Evolutionary conservation across 2,797 vertebrate genomes (phyloP), one percentile per base, ranked within the genome.

Genomic region (Phrynocephalus guinanensis): DNA sequence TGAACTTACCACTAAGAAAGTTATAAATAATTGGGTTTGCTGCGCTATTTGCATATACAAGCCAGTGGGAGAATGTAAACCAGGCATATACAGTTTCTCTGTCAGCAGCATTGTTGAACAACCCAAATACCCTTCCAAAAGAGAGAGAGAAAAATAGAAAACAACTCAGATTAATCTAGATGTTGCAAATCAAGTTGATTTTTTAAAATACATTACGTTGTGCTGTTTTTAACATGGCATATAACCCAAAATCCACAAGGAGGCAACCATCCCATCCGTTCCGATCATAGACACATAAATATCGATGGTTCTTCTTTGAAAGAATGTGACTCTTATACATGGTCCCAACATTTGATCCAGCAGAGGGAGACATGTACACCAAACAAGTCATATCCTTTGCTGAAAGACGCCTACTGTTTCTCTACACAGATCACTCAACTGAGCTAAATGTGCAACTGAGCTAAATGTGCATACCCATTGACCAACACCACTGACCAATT

Each of bases 21-120:
- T 99, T 99, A 95, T 99, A 99, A 97, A 99, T 99, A 91, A 99
- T 99, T 77, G 99, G 98, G 95, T 99, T 99, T 82, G 98, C 98
- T 83, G 99, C 99, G 92, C 99, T 99, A 93, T 99, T 99, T 92
- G 98, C 98, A 48, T 99, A 99, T 24, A 99, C 98, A 85, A 99
- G 97, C 99, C 98, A 99, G 84, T 99, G 98, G 87, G 98, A 99
- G 94, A 99, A 99, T 0, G 97, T 99, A 95, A 99, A 99, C 98
- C 98, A 99, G 68, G 98, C 98, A 0, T 99, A 99, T 16, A 99
- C 97, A 5, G 97, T 98, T 95, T 99, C 98, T 96, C 98, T 97
- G 96, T 99, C 97, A 70, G 98, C 96, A 0, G 97, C 97, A 72
- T 98, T 98, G 93, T 97, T 97, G 93, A 99, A 99, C 86, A 97